Base-by-base conservation (phyloP, 2,797 vertebrate species). In the Acanthurus leucopareius region DNA sequence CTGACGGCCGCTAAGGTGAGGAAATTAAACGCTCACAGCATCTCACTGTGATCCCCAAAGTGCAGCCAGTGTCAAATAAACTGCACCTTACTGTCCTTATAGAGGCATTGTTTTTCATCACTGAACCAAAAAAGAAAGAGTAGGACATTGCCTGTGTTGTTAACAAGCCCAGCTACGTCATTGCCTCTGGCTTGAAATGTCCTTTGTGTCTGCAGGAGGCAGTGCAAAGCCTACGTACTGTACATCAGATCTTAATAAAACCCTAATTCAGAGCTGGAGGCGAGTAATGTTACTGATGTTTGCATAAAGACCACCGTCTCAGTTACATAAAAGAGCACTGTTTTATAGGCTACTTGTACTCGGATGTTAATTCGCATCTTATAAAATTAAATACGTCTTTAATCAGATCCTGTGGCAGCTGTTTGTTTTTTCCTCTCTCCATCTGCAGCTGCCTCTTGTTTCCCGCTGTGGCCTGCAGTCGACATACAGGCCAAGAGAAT, bases 101-200 rank as follows among this genome's bases (percentile, higher is more conserved):
- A 17, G 16, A 38, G 22, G 48, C 52, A 28, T 77, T 88, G 64
- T 88, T 89, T 83, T 65, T 72, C 69, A 69, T 80, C 77, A 48
- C 2, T 83, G 83, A 75, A 88, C 68, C 68, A 76, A 77, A 74
- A 66, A 78, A 66, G 32, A 59, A 75, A 0, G 54, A 72, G 60
- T 72, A 78, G 90, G 89, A 87, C 90, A 92, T 91, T 89, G 91
- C 82, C 73, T 84, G 61, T 74, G 77, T 77, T 83, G 87, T 90
- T 92, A 92, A 86, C 86, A 84, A 92, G 86, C 82, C 6, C 17
- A 19, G 84, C 61, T 82, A 75, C 64, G 61, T 64, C 73, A 84
- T 72, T 77, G 86, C 90, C 86, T 89, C 82, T 66, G 77, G 91
- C 82, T 1, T 86, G 77, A 75, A 83, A 66, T 91, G 88, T 91